Evolutionary conservation across 2,113 vertebrate genomes (phyloP).

Genomic region (Menura novaehollandiae): DNA sequence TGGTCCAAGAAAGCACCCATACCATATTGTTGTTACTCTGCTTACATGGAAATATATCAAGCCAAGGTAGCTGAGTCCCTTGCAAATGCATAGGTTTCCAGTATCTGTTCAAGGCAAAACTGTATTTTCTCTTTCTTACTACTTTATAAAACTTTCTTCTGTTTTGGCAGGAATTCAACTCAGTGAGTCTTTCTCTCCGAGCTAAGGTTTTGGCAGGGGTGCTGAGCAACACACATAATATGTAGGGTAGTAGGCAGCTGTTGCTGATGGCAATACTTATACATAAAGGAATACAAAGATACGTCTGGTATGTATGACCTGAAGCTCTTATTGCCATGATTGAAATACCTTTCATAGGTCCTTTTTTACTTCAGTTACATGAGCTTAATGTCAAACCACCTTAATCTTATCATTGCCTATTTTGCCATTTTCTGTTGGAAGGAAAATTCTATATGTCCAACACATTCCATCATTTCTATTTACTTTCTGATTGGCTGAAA

Average conservation of each 20-base stretch:
- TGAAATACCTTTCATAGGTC: neutral
- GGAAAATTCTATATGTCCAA: neutral
- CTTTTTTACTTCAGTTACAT: neutral
- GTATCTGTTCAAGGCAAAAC: neutral
- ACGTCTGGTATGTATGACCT: neutral
- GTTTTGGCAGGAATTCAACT: neutral
- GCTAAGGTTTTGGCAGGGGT: neutral
- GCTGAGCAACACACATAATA: neutral
- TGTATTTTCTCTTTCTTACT: neutral
- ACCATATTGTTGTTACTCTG: neutral
- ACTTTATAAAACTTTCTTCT: neutral
- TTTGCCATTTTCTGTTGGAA: neutral
- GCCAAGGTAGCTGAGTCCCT: neutral
- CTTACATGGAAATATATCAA: neutral
- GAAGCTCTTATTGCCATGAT: neutral
- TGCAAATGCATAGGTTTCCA: neutral
- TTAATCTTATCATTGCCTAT: neutral
- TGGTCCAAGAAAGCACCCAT: neutral
- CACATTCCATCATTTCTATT: neutral
- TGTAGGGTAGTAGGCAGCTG: too few species aligned
- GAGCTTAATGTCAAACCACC: neutral
- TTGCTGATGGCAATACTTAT: neutral
- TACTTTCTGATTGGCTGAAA: neutral
- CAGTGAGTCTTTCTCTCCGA: neutral
- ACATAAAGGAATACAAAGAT: neutral